Evolutionary conservation across 2,113 vertebrate species (phyloP), one percentile per base, ranked within the genome.

Genomic region (Cryptomyrus ogoouensis): DNA sequence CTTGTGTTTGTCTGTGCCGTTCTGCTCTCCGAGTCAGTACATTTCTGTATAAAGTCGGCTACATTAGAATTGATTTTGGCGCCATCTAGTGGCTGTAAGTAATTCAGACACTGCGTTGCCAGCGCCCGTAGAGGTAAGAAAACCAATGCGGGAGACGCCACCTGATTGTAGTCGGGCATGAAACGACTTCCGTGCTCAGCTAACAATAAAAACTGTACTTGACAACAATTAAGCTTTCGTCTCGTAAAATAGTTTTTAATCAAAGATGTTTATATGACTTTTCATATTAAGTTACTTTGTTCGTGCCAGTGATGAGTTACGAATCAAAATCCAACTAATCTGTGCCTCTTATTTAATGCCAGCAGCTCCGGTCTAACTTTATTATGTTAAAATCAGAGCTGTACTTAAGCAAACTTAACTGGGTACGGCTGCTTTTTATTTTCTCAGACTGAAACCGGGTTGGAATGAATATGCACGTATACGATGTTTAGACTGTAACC

Each of bases 51-150:
- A 52, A 47, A 15, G 12, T 44, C 87, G 35, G 50, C 39, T 87
- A 53, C 15, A 19, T 53, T 44, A 24, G 49, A 4, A 6, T 21
- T 56, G 52, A n/a, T 27, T 50, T 42, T 24, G n/a, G 42, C 58
- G 56, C 88, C 88, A 70, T 49, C 88, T 88, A n/a, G 58, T 88
- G 88, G 44, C 44, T 8, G 88, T n/a, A 47, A 15, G 17, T 88
- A 39, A 24, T 88, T 58, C 53, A 31, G 53, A 15, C 58, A 66
- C 35, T 7, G 39, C 50, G 19, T 88, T 31, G 15, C 39, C 39
- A 47, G 4, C n/a, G 39, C 5, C 31, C 1, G 31, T 58, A 58
- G 35, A n/a, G 19, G 8, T 39, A 39, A 88, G 19, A 46, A 88
- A 62, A 62, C 83, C 87, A 88, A n/a, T 62, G 39, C 50, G 9